phyloP scores from a whole-genome alignment of 2,113 vertebrate species.

The Perognathus longimembris region DNA sequence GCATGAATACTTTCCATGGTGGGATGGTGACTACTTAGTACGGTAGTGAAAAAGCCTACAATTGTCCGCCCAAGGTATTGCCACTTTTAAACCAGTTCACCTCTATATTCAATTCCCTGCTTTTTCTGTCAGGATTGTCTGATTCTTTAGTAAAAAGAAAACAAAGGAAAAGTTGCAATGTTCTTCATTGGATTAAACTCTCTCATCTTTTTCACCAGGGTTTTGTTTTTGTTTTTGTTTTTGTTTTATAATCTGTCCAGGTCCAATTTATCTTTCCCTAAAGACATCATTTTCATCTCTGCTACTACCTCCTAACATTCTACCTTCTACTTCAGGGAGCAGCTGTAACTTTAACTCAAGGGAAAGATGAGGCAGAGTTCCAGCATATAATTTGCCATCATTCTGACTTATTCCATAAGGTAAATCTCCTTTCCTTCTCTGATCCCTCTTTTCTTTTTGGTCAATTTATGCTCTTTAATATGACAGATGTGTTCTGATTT shows the following conservation, averaged over 20 bases:
- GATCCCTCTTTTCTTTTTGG: background rate
- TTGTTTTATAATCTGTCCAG: background rate
- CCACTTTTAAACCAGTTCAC: background rate
- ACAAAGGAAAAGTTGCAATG: background rate
- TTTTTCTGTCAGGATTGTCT: background rate
- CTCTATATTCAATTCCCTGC: background rate
- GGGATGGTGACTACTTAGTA: background rate
- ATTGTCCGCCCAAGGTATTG: background rate
- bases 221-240: background rate
- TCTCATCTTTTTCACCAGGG: background rate
- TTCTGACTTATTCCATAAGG: background rate
- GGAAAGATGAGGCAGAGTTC: background rate
- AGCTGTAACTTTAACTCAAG: background rate
- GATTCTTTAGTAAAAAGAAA: background rate
- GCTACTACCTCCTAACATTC: background rate
- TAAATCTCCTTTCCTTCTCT: background rate
- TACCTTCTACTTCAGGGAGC: background rate
- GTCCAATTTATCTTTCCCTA: background rate
- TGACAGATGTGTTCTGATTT: background rate
- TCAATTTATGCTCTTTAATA: background rate
- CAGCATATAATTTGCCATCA: accelerated
- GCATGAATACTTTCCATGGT: background rate
- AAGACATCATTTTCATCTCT: background rate
- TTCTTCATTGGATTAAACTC: background rate
- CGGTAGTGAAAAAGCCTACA: background rate